Percentiles rank a stretch among this genome's conserved stretches.
Evolutionary conservation across 2,888 invertebrate species (phyloP).

Genomic region (Pyrochroa serraticornis): DNA sequence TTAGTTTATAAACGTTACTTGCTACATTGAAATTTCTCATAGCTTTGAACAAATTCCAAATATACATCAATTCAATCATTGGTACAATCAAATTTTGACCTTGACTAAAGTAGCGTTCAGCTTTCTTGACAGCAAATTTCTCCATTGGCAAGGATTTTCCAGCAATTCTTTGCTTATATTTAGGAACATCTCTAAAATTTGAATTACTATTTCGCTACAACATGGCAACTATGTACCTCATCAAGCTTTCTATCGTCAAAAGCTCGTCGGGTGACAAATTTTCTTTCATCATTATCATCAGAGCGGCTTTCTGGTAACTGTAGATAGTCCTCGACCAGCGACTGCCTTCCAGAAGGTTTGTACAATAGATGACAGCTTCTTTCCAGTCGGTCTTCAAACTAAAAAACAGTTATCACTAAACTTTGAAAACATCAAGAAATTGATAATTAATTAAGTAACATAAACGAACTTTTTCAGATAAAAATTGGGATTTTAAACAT

Average conservation of each 20-base stretch:
- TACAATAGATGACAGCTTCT: constrained; percentile 75
- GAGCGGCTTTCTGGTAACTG: constrained; percentile 85
- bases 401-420: constrained; percentile 35
- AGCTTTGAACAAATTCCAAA: constrained; percentile 91
- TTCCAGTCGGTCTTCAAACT: constrained; percentile 78
- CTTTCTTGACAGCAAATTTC: constrained; percentile 90
- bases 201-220: neutral
- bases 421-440: no score
- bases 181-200: constrained; percentile 73
- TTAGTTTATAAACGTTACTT: constrained; percentile 67
- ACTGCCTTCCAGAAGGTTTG: constrained; percentile 74
- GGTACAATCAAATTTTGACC: constrained; percentile 78
- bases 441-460: no score
- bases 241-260: constrained; percentile 66
- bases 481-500: no score
- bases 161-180: constrained; percentile 86
- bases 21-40: constrained; percentile 71
- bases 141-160: constrained; percentile 97
- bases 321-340: constrained; percentile 94
- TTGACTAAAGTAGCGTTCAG: constrained; percentile 79
- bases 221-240: constrained; percentile 63
- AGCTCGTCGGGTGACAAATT: constrained; percentile 60
- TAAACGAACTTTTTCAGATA: no score
- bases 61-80: constrained; percentile 84
- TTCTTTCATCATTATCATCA: constrained; percentile 75